Conservation (phyloP, 2,888 invertebrate genomes). For the Adelphocoris suturalis region DNA sequence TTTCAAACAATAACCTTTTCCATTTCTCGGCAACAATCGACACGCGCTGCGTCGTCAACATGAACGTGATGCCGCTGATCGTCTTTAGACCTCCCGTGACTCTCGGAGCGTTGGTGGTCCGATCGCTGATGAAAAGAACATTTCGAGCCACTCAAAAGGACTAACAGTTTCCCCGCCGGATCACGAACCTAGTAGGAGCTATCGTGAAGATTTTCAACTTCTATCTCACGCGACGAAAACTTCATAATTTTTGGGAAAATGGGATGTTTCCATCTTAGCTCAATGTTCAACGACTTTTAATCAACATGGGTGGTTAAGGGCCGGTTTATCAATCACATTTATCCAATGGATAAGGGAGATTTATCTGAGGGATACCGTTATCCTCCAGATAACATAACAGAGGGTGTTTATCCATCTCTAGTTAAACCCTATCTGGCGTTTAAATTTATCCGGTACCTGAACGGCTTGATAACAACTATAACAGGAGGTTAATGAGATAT, state of each 20-base stretch:
- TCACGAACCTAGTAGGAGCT: background rate
- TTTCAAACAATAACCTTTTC: background rate
- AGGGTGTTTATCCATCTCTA: too few relatives aligned
- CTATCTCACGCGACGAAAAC: background rate
- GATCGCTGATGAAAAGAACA: background rate
- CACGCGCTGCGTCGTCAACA: constrained; percentile 17
- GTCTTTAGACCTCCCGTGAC: constrained; percentile 12
- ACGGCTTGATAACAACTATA: too few relatives aligned
- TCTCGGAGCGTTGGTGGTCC: background rate
- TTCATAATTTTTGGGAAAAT: background rate
- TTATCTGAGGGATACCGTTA: too few relatives aligned
- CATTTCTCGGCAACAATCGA: background rate
- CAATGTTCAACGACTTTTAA: too few relatives aligned
- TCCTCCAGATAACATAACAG: too few relatives aligned
- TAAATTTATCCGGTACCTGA: too few relatives aligned
- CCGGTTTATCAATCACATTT: too few relatives aligned
- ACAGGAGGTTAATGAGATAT: too few relatives aligned
- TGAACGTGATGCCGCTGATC: background rate
- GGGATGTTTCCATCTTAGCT: too few relatives aligned
- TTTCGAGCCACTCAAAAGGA: background rate
- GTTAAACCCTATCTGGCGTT: too few relatives aligned
- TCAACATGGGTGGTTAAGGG: too few relatives aligned
- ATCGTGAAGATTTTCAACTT: background rate
- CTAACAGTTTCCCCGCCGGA: background rate
- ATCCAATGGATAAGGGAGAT: too few relatives aligned